Evolutionary conservation across 1,140 invertebrate genomes (phyloP), one percentile per base, ranked within the genome.

Genomic region (Drosophila sturtevanti): DNA sequence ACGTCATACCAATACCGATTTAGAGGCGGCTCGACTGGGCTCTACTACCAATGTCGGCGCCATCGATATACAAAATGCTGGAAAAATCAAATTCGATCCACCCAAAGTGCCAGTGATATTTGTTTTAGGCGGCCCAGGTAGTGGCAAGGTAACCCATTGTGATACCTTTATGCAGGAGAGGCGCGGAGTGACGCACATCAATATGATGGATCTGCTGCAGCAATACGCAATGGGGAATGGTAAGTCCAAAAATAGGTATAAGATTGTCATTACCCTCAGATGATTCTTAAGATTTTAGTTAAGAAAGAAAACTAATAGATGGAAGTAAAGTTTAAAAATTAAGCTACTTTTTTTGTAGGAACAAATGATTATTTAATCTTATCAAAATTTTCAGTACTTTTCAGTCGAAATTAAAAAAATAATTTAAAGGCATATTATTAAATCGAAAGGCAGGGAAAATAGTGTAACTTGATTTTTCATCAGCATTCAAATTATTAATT

Each of bases 61-160:
- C 58, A 89, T 89, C 76, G 90, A 91, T 38, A 95, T 95, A 93
- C 95, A 95, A 90, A 96, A 96, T 92, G 93, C 94, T 63, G 95
- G 95, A 72, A 94, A 95, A 69, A 94, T 97, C 91, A 96, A 96
- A 92, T 97, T 97, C 91, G 95, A 97, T 92, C 93, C 95, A 60
- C 96, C 96, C 18, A 95, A 94, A 85, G 96, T 97, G 77, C 96
- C 96, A 52, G 96, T 97, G 84, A 96, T 97, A 93, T 97, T 97
- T 92, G 94, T 97, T 69, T 94, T 97, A 79, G 96, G 96, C 77
- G 97, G 97, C 64, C 97, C 97, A 55, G 97, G 97, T 76, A 97
- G 96, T 90, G 97, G 97, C 44, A 98, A 98, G 94, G 97, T 97
- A 94, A 97, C 97, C 84, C 97, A 98, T 92, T 97, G 97, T 92